Percentiles rank a stretch among this genome's conserved stretches.
phyloP scores from a whole-genome alignment of 2,888 invertebrate genomes.

The Drosophila cracens region DNA sequence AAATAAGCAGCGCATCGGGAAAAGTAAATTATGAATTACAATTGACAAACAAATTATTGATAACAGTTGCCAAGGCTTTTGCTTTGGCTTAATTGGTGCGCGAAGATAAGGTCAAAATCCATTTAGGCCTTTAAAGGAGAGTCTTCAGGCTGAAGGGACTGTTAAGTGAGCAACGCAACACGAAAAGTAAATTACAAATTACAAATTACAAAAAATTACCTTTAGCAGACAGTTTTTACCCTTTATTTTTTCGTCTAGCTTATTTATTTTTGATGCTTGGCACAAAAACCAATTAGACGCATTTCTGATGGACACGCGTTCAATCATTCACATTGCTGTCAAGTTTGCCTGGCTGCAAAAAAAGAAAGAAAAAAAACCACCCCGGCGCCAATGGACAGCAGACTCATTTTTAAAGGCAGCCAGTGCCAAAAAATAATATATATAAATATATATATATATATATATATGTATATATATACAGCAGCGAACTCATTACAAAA shows the following conservation, averaged over 20 bases:
- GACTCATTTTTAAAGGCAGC: slow-evolving; percentile 48
- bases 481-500: slow-evolving; percentile 69
- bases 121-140: slow-evolving; percentile 14
- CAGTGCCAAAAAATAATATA: slow-evolving; percentile 50
- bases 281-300: slow-evolving; percentile 78
- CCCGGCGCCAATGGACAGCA: slow-evolving; percentile 36
- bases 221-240: slow-evolving; percentile 57
- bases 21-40: neutral
- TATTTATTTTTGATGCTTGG: slow-evolving; percentile 20
- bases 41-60: neutral
- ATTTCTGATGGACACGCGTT: slow-evolving; percentile 80
- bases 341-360: slow-evolving; percentile 64
- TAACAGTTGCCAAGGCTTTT: neutral
- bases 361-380: slow-evolving; percentile 8
- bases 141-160: slow-evolving; percentile 21
- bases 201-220: slow-evolving; percentile 65
- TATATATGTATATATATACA: neutral
- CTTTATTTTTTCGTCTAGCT: slow-evolving; percentile 44
- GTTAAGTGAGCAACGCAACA: slow-evolving; percentile 48
- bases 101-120: slow-evolving; percentile 18
- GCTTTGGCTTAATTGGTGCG: slow-evolving; percentile 31
- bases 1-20: neutral
- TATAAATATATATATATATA: neutral
- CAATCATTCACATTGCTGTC: slow-evolving; percentile 79
- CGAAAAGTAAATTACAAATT: slow-evolving; percentile 43